These are phyloP conservation scores for Phrynocephalus vlangalii DNA, from an alignment of 2,797 vertebrate genomes.

Conservation along the genomic window DNA sequence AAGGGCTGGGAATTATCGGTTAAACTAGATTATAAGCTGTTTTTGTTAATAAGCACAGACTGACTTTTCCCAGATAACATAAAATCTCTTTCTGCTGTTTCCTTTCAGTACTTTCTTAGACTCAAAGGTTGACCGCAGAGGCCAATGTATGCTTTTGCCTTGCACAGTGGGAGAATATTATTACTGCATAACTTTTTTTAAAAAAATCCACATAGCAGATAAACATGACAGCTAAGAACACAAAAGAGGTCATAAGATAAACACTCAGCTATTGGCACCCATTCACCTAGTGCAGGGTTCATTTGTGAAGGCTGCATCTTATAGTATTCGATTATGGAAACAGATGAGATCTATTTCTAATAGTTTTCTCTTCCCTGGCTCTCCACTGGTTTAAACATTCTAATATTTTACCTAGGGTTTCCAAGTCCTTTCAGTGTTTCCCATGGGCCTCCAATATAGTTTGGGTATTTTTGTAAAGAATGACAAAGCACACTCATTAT, in stretches of 20 bases:
- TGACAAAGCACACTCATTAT: background rate
- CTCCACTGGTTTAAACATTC: constrained; percentile 15
- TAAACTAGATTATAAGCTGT: background rate
- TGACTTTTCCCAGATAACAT: constrained; percentile 10
- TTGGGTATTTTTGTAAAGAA: background rate
- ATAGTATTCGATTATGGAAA: constrained; percentile 50
- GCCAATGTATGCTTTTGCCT: background rate
- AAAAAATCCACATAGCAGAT: constrained; percentile 38
- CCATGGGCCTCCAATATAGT: background rate
- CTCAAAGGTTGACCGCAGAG: constrained; percentile 26
- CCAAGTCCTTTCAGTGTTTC: background rate
- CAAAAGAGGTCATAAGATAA: constrained; percentile 50
- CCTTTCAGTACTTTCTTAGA: constrained; percentile 28
- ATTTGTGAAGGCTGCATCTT: constrained; percentile 41
- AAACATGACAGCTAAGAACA: constrained; percentile 48
- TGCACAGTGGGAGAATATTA: background rate
- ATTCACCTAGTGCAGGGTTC: constrained; percentile 58
- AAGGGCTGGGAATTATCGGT: background rate
- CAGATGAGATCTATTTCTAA: constrained; percentile 30
- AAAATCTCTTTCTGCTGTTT: background rate
- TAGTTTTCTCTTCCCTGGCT: background rate
- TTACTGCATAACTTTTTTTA: constrained; percentile 40
- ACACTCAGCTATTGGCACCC: constrained; percentile 56
- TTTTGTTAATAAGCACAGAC: constrained; percentile 10
- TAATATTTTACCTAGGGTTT: constrained; percentile 8